Base-by-base conservation (phyloP, 2,797 vertebrate genomes). In the Sciurus vulgaris region DNA sequence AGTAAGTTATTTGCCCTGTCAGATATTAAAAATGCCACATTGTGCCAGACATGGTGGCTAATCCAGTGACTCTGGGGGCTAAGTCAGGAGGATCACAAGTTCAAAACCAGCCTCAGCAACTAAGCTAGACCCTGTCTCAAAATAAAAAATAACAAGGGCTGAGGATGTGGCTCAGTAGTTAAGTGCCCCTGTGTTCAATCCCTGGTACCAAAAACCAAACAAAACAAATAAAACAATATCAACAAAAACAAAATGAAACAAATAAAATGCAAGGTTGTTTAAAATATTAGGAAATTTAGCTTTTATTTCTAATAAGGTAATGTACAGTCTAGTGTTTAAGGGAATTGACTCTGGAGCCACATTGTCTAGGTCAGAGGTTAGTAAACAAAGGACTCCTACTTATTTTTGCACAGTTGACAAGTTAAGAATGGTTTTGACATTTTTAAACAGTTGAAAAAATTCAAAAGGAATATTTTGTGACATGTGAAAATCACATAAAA, bases 361-460 rank as follows among this genome's bases (percentile, higher is more conserved):
- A 54, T n/a, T 35, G 14, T 84, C 4, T 84, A 84, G 77, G 92
- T 69, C 77, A 79, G 51, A 26, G 59, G 47, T 72, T 59, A 90
- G 44, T 11, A 88, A 88, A 81, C 38, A 41, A 56, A 7, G 72
- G 28, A 13, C 41, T 91, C 24, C 7, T 63, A 17, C 13, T 26
- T 81, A 33, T 81, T 79, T 93, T 7, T 70, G 9, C 22, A 84
- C 1, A 73, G 51, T 88, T 33, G 49, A 56, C 26, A 70, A 76
- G n/a, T 47, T 84, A 35, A 81, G 35, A 65, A 28, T 12, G 13
- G 3, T 47, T 44, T 67, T 67, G 63, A 59, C 30, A 30, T 74
- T 95, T 91, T 92, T 18, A 94, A 93, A 54, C 72, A 70, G 28
- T n/a, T 72, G 67, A 65, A 83, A 73, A 81, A 54, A 70, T 49